phyloP scores from a whole-genome alignment of 2,797 vertebrate genomes.

The Poeciliopsis paucimaculata region DNA sequence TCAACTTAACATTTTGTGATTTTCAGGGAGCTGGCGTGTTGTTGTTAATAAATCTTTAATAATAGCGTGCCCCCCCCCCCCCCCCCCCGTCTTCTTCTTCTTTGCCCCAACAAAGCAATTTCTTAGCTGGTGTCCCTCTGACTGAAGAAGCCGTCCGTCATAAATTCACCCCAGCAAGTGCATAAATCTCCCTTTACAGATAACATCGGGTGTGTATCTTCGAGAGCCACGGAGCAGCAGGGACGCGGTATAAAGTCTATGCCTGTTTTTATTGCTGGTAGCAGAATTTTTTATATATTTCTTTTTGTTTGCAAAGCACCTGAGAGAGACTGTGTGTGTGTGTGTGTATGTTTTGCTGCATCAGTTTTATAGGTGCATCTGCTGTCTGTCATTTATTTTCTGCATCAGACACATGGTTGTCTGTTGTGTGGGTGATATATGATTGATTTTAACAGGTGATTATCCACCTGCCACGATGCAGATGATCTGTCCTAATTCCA shows the following conservation, averaged over 20 bases:
- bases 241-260: conserved; percentile 55
- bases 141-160: conserved; percentile 77
- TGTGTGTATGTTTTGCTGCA: conserved; percentile 39
- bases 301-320: conserved; percentile 35
- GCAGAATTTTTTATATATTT: conserved; percentile 18
- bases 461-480: conserved; percentile 65
- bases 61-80: too few species aligned
- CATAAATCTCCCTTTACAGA: conserved; percentile 83
- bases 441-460: conserved; percentile 62
- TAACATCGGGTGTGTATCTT: conserved; percentile 79
- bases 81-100: neutral
- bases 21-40: too few species aligned
- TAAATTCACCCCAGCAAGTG: conserved; percentile 81
- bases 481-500: conserved; percentile 56
- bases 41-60: too few species aligned
- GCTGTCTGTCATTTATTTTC: conserved; percentile 56
- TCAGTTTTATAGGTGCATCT: conserved; percentile 65
- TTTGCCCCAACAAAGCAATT: conserved; percentile 73
- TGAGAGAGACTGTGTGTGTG: conserved; percentile 36
- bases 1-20: too few species aligned
- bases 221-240: conserved; percentile 53
- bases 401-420: conserved; percentile 44
- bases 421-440: conserved; percentile 39
- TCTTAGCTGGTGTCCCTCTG: conserved; percentile 75
- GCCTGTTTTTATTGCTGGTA: conserved; percentile 49